Conservation (phyloP, 2,888 invertebrate genomes). For the Minunthozetes semirufus region DNA sequence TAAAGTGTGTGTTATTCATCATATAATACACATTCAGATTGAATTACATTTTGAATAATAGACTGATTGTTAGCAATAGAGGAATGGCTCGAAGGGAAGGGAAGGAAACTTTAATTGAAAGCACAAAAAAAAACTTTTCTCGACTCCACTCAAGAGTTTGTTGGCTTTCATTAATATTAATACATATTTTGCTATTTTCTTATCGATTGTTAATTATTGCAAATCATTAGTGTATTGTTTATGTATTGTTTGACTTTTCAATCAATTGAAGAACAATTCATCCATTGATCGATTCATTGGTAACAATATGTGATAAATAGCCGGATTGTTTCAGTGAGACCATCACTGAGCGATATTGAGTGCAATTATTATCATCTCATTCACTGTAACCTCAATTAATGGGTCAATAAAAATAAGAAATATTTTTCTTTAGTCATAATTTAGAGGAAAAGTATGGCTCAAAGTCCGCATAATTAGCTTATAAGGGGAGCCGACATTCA, state of each 20-base stretch:
- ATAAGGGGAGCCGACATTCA: background rate
- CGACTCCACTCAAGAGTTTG: background rate
- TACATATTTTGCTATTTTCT: background rate
- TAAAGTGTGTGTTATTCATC: slow-evolving; percentile 20
- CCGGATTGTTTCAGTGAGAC: no score
- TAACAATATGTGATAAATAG: no score
- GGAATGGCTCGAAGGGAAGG: background rate
- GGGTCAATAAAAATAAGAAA: background rate
- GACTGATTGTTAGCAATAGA: background rate
- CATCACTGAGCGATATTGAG: no score
- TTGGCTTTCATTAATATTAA: background rate
- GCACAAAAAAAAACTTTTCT: background rate
- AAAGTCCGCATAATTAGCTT: background rate
- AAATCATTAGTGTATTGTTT: background rate
- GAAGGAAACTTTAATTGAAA: slow-evolving; percentile 3
- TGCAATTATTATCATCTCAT: no score
- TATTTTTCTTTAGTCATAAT: background rate
- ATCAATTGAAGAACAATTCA: no score
- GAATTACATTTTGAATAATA: slow-evolving; percentile 10
- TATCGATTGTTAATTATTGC: background rate
- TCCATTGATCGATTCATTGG: no score
- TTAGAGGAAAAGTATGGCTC: background rate
- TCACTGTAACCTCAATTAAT: background rate
- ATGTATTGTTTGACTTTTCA: no score
- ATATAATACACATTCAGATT: background rate